Evolutionary conservation across 30 jellyfish, hydroid and myxozoan genomes (phyloP), one percentile per base, ranked within the genome.

Genomic region (Cassiopea andromeda): DNA sequence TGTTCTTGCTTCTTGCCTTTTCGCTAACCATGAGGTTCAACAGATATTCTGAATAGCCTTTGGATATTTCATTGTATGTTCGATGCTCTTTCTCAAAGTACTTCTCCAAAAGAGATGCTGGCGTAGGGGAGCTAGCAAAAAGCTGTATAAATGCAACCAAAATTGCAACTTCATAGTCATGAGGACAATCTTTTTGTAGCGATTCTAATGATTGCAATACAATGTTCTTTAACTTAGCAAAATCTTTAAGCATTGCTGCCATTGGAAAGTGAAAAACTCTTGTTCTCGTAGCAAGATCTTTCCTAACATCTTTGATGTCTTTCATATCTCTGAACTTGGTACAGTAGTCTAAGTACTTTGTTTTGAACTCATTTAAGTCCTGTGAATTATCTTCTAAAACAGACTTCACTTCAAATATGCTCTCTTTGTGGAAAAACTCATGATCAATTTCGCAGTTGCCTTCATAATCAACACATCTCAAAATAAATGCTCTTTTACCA

Each of bases 211-310:
- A 84, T 1, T 71, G 78, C 38, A 68, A 16, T 1, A 84, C 92
- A 69, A 69, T 57, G n/a, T 44, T 49, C 67, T 72, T 50, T 78
- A 69, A 72, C 66, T 72, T 84, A 44, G 60, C 46, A 44, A 69
- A 84, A 4, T 84, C 92, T 13, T 85, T 85, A 54, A 84, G 78
- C 92, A 84, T 71, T 8, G 85, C 92, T 85, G 71, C 71, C 92
- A 84, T 84, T 70, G 92, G 92, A 71, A 84, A 84, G 48, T 84
- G 92, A 76, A 84, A 84, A 1, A 84, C 92, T 58, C 92, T 72
- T 38, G 64, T 73, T 60, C 70, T 84, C 7, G 61, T 59, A 2
- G 67, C 44, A 48, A 44, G 57, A 1, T 18, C 76, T 9, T 18
- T 27, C 12, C 44, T 45, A 61, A 61, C 27, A 61, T 61, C 19